Evolutionary conservation across 1,140 invertebrate genomes (phyloP), one percentile per base, ranked within the genome.

Genomic region (Helicoverpa zea): DNA sequence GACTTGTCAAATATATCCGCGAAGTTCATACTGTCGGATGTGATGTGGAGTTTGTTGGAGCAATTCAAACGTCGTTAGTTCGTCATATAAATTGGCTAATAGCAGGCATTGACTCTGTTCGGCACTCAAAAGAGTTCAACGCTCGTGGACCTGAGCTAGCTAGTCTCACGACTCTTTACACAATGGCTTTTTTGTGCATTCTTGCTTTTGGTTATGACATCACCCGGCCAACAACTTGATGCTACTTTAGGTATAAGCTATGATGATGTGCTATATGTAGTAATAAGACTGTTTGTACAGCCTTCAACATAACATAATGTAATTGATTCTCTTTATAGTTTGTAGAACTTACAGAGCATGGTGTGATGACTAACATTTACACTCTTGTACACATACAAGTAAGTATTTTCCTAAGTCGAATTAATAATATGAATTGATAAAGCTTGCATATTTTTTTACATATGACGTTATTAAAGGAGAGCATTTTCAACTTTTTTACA

Each of bases 191-290:
- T 93, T 92, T 93, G 89, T 93, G 86, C 85, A 88, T 84, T 85
- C 84, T 89, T 87, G 79, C 72, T 92, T 94, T 92, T 89, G 91
- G 89, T 87, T 93, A 94, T 94, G 92, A 94, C 92, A 93, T 94
- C 92, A 94, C 82, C 92, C 66, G 76, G 81, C 80, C 77, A 82
- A 59, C 47, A 80, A 80, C 76, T 68, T 70, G 63, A 66, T 49
- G 51, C 63, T 59, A 54, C 75, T 68, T n/a, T 63, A 58, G 51
- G 29, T 70, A 70, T 29, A 16, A 58, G 35, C 54, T 58, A 70
- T 70, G 64, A 30, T 18, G 35, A 58, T 30, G 61, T 64, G 58
- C 12, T 49, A 51, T 66, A 68, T 78, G 30, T 56, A 49, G 14
- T 49, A 35, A 56, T 51, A 63, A 18, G 54, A 59, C n/a, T 58